Conservation (phyloP, 1,140 invertebrate species). For the Bombus balteatus region DNA sequence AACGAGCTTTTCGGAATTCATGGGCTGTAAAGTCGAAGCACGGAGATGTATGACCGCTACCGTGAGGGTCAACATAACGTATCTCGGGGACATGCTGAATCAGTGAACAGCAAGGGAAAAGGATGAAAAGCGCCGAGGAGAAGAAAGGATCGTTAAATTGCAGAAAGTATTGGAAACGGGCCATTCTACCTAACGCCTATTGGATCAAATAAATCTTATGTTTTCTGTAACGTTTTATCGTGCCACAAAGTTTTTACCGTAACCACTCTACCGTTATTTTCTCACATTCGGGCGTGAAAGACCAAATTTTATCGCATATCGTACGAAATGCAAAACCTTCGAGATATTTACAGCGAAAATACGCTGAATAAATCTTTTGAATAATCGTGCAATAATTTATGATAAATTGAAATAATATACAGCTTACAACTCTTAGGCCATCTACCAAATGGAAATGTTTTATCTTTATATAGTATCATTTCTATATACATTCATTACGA, state of each 20-base stretch:
- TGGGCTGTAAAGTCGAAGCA: constrained; percentile 68
- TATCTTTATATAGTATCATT: too few species aligned
- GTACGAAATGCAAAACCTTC: too few species aligned
- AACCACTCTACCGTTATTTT: background rate
- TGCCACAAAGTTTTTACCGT: constrained; percentile 5
- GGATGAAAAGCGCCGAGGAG: constrained; percentile 12
- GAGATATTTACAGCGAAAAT: too few species aligned
- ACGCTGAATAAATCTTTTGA: too few species aligned
- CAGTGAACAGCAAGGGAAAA: constrained; percentile 21
- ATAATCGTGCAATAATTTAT: too few species aligned
- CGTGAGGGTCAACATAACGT: constrained; percentile 39
- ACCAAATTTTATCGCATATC: background rate
- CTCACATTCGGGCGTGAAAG: background rate
- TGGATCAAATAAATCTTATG: constrained; percentile 54
- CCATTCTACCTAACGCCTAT: constrained; percentile 34
- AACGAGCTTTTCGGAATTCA: constrained; percentile 71
- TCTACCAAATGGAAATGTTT: too few species aligned
- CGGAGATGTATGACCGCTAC: constrained; percentile 52
- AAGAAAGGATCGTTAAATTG: constrained; percentile 38
- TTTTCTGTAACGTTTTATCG: constrained; percentile 29
- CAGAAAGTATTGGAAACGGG: constrained; percentile 31
- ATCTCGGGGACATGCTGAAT: constrained; percentile 43
- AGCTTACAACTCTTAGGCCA: too few species aligned
- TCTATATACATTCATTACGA: too few species aligned
- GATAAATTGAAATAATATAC: too few species aligned